A percentile compares a stretch with the other conserved stretches of the same genome.
Evolutionary conservation across 1,140 invertebrate genomes (phyloP).

Genomic region (Aphelenchoides besseyi): DNA sequence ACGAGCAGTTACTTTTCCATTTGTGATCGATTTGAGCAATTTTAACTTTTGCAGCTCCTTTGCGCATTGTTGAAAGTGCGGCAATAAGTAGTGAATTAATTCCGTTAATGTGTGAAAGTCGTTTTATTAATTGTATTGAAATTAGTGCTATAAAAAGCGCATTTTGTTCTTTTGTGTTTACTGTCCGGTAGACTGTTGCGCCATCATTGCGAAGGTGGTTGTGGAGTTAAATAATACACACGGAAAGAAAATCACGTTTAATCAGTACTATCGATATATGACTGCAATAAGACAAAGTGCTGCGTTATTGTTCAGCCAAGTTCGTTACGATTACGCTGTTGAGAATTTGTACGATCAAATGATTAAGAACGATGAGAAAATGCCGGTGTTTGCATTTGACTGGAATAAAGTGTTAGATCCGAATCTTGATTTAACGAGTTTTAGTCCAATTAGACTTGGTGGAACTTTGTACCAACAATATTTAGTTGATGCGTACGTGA

Average conservation of each 20-base stretch:
- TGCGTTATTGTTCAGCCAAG: too few species aligned
- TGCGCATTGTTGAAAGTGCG: too few species aligned
- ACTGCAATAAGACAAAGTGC: background rate
- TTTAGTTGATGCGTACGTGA: conserved; percentile 66
- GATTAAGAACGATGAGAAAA: background rate
- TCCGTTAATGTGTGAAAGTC: too few species aligned
- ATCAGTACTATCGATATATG: background rate
- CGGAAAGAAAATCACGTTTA: background rate
- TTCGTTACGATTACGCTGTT: background rate
- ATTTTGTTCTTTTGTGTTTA: too few species aligned
- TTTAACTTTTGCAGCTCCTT: too few species aligned
- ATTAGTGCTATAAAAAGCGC: too few species aligned
- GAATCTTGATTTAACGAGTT: conserved; percentile 20
- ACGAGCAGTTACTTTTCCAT: too few species aligned
- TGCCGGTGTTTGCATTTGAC: background rate
- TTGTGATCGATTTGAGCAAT: too few species aligned
- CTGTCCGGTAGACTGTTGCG: too few species aligned
- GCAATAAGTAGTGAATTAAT: too few species aligned
- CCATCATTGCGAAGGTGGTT: too few species aligned
- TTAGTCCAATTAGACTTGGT: conserved; percentile 42
- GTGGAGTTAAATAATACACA: background rate
- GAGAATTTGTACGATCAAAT: background rate
- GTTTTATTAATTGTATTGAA: too few species aligned
- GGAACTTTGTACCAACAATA: conserved; percentile 62
- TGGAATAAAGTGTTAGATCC: background rate